Conservation (phyloP, 2,888 invertebrate genomes). For the Microctonus hyperodae region DNA sequence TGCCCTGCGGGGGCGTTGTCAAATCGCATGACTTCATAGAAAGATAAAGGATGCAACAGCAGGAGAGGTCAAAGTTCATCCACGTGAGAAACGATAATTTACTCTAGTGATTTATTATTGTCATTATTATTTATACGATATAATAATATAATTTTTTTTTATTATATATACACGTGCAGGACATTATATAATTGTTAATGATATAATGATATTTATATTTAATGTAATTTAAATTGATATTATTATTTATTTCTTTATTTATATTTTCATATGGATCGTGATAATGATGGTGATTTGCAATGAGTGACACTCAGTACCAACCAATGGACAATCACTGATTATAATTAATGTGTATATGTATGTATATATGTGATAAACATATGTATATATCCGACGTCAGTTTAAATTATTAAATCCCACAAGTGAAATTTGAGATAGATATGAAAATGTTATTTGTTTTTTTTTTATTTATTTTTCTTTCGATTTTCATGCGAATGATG, state of each 20-base stretch:
- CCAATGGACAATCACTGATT: slow-evolving; percentile 35
- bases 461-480: too few species aligned
- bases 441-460: slow-evolving; percentile 20
- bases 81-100: neutral
- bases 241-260: slow-evolving; percentile 1
- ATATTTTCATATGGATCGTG: slow-evolving; percentile 13
- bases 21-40: neutral
- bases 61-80: slow-evolving; percentile 12
- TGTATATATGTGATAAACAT: too few species aligned
- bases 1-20: slow-evolving; percentile 1
- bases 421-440: slow-evolving; percentile 31
- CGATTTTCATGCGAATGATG: too few species aligned
- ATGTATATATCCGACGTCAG: slow-evolving; percentile 33
- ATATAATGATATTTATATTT: too few species aligned
- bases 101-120: too few species aligned
- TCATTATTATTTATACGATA: too few species aligned
- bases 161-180: neutral
- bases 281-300: slow-evolving; percentile 17
- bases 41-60: neutral
- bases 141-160: too few species aligned
- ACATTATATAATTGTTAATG: too few species aligned
- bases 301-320: slow-evolving; percentile 38
- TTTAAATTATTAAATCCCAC: slow-evolving; percentile 22
- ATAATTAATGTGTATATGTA: slow-evolving; percentile 30
- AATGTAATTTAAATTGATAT: too few species aligned